These are phyloP conservation scores for Ceyx margarethae DNA, from an alignment of 2,113 vertebrate species.

Conservation along the genomic window DNA sequence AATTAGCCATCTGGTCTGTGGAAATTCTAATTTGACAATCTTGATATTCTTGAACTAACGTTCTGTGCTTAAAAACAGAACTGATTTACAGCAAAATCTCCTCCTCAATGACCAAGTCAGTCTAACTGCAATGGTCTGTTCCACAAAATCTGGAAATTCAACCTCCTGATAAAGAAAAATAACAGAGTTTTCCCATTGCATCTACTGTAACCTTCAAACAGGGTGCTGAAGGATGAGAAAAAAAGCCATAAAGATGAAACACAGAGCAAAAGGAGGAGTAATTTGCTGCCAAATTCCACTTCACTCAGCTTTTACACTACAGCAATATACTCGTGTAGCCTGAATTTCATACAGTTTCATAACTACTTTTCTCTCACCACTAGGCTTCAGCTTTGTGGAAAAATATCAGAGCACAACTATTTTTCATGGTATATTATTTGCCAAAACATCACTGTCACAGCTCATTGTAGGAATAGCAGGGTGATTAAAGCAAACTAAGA, in stretches of 20 bases:
- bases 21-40: background rate
- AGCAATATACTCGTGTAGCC: slow-evolving; percentile 16
- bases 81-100: background rate
- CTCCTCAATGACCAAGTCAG: background rate
- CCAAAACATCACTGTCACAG: slow-evolving; percentile 59
- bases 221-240: background rate
- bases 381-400: slow-evolving; percentile 23
- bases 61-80: background rate
- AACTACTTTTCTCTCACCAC: background rate
- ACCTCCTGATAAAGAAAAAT: background rate
- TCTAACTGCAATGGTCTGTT: background rate
- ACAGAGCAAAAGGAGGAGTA: background rate
- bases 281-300: slow-evolving; percentile 32
- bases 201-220: background rate
- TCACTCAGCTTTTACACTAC: background rate
- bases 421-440: slow-evolving; percentile 23
- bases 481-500: slow-evolving; percentile 13
- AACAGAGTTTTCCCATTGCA: background rate
- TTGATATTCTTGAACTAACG: slow-evolving; percentile 3
- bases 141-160: background rate
- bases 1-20: slow-evolving; percentile 42
- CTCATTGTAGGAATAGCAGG: background rate
- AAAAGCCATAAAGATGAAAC: slow-evolving; percentile 4
- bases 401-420: slow-evolving; percentile 52
- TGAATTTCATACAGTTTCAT: slow-evolving; percentile 16